Evolutionary conservation across 2,797 vertebrate genomes (phyloP), one percentile per base, ranked within the genome.

Genomic region (Xiphophorus birchmanni): DNA sequence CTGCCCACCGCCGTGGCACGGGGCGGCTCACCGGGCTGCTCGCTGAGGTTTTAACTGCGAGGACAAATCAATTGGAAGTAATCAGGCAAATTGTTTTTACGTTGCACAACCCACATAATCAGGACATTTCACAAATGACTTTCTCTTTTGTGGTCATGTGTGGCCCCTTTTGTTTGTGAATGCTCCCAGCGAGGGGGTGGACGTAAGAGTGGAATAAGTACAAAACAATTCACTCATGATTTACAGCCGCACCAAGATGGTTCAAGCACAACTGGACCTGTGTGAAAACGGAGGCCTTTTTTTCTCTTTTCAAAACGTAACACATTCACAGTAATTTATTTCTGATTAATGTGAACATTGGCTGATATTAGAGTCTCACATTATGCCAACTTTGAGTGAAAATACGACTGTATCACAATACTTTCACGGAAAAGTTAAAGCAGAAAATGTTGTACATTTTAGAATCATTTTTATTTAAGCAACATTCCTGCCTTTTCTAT

Each of bases 81-180:
- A 96, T 96, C 96, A 96, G 94, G 91, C 94, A 96, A 96, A 96
- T 96, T 95, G 96, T 96, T 94, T 73, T 92, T 90, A 92, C 83
- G 91, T 96, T 95, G 94, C 95, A 95, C 94, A 95, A 94, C 92
- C 92, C 91, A 94, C 90, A 93, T 95, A 94, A 95, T 96, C 94
- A 94, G 93, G 93, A 95, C 94, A 95, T 95, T 95, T 95, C 90
- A 93, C 95, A 95, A 95, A 96, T 95, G 93, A 94, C 93, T 95
- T 93, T 94, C 86, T 91, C 80, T 95, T 94, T 93, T 94, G 92
- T 94, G 90, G 89, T 92, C 90, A 93, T 92, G 90, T 52, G 76
- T 92, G 89, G 89, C 85, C 84, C 87, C 87, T 87, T 92, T 93
- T 91, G 90, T 93, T 92, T 92, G 69, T 78, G 77, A 85, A 84